Percentiles rank a stretch among this genome's conserved stretches.
Conservation (phyloP, 2,797 vertebrate species). For the Myripristis jacobus region DNA sequence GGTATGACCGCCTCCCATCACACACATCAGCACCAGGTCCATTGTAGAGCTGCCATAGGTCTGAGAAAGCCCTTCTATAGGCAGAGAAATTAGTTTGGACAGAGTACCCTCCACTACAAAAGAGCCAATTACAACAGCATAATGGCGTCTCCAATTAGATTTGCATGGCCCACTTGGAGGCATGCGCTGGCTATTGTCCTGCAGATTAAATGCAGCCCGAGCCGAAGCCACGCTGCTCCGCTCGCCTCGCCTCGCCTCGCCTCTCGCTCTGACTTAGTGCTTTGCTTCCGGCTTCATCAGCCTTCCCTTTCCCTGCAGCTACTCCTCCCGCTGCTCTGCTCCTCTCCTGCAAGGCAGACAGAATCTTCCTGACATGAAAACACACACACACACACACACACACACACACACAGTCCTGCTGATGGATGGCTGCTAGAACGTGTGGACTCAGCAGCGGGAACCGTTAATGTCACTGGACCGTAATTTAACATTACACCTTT, state of each 20-base stretch:
- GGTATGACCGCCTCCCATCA: background rate
- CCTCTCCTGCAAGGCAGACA: background rate
- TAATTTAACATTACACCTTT: conserved; percentile 21
- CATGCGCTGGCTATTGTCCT: conserved; percentile 56
- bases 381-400: background rate
- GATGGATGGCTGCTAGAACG: conserved; percentile 22
- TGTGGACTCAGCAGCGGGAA: conserved; percentile 27
- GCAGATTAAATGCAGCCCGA: conserved; percentile 63
- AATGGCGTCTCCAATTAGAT: conserved; percentile 76
- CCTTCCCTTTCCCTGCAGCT: background rate
- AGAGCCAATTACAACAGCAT: conserved; percentile 67
- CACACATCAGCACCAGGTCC: background rate
- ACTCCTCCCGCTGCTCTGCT: background rate
- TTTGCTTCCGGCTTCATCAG: conserved; percentile 3
- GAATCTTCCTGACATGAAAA: background rate
- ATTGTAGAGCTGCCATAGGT: conserved; percentile 48
- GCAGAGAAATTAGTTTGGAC: conserved; percentile 69
- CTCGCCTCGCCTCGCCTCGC: background rate
- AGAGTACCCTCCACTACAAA: conserved; percentile 62
- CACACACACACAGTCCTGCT: background rate
- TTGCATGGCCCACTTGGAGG: conserved; percentile 59
- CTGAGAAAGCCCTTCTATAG: conserved; percentile 36
- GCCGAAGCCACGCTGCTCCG: conserved; percentile 18
- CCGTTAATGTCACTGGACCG: conserved; percentile 14
- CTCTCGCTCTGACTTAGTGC: conserved; percentile 1